Percentiles rank a stretch among this genome's conserved stretches.
Evolutionary conservation across 1,140 invertebrate species (phyloP).

Genomic region (Neelides sp.): DNA sequence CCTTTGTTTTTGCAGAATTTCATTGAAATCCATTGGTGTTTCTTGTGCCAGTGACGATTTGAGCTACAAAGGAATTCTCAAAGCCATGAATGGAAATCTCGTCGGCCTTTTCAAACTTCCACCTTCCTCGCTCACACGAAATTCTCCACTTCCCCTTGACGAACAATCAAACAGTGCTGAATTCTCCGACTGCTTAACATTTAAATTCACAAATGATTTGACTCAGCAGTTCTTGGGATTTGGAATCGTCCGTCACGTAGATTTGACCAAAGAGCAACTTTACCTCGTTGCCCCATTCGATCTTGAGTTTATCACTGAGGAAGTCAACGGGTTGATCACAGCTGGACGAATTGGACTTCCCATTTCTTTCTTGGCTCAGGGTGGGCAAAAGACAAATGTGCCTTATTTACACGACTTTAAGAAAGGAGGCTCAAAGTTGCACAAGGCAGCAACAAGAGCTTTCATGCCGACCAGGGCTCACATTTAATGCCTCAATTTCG

Average conservation of each 20-base stretch:
- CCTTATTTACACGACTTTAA: slow-evolving; percentile 3
- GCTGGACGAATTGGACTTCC: slow-evolving; percentile 18
- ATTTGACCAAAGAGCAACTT: slow-evolving; percentile 1
- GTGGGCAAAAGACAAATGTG: background rate
- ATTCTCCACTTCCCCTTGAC: background rate
- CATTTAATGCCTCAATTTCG: too few relatives aligned
- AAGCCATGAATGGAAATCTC: slow-evolving; percentile 18
- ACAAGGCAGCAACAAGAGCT: slow-evolving; percentile 2
- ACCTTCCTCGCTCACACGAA: too few relatives aligned
- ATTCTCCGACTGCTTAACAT: background rate
- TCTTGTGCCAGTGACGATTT: slow-evolving; percentile 1
- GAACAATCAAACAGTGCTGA: background rate
- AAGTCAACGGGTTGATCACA: slow-evolving; percentile 14
- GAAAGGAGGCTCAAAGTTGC: background rate
- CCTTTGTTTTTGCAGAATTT: background rate
- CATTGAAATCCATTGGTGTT: background rate
- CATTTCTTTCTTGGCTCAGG: slow-evolving; percentile 1
- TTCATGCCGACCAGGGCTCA: slow-evolving; percentile 3
- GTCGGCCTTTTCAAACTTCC: slow-evolving; percentile 16
- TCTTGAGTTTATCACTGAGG: slow-evolving; percentile 3
- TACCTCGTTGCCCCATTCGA: slow-evolving; percentile 16
- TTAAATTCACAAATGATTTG: slow-evolving; percentile 1
- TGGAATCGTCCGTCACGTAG: slow-evolving; percentile 15
- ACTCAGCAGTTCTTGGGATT: slow-evolving; percentile 13
- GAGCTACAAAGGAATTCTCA: slow-evolving; percentile 7